Base-by-base conservation (phyloP, 1,140 invertebrate species). In the Argopecten irradians region DNA sequence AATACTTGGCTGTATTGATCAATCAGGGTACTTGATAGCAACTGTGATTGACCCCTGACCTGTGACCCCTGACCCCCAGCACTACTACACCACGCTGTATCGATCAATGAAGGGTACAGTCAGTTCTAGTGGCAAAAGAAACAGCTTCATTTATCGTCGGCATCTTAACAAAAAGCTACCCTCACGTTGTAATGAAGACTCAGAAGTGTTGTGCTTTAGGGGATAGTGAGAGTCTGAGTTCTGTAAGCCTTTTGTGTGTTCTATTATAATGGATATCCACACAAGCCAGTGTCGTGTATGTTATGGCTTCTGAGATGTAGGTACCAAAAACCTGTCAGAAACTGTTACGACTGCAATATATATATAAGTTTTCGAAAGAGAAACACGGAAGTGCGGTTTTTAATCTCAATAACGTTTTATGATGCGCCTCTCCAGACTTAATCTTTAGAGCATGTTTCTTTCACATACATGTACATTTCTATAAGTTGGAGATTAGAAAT, bases 51-150 rank as follows among this genome's bases (percentile, higher is more conserved):
- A 71, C 55, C 55, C 28, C 22, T 71, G 55, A 71, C 55, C 55
- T 19, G n/a, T n/a, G n/a, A n/a, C n/a, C 43, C 14, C 16, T 7
- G 55, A 71, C 55, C n/a, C n/a, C n/a, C n/a, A 3, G 55, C 55
- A 28, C 19, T 46, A 46, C 43, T 11, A 71, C 55, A 71, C 8
- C 55, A 71, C 55, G 55, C 55, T 71, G 55, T 71, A 71, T 28
- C 55, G 55, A 71, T 71, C 55, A 71, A 71, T 71, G 55, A 71
- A 71, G 55, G 55, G 55, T 71, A 71, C 55, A 71, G 43, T 5
- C 43, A 46, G 55, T 71, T 71, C 55, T 71, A 71, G 55, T 71
- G 55, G 55, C 28, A 71, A 71, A 71, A 71, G 55, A 71, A 71
- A 71, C 55, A 28, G 55, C 55, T 71, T 71, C 55, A 71, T 71